Percentiles rank a stretch among this genome's conserved stretches.
Evolutionary conservation across 2,888 invertebrate species (phyloP).

Genomic region (Drosophila paranaensis): DNA sequence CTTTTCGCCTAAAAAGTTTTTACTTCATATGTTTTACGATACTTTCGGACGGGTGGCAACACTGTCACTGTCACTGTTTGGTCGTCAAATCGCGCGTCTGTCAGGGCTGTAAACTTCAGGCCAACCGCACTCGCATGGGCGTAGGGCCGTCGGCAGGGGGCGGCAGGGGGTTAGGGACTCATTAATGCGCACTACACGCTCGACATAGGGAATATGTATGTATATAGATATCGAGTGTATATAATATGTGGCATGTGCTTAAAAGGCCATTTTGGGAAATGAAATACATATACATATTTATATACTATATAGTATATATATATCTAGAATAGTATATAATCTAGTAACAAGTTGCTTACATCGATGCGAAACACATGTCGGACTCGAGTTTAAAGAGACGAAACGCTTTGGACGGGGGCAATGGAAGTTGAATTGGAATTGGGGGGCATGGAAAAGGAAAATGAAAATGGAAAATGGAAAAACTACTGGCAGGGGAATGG

Average conservation of each 20-base stretch:
- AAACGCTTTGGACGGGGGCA: slow-evolving; percentile 7
- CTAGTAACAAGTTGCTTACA: not conserved
- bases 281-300: too few species aligned
- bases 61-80: slow-evolving; percentile 12
- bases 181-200: slow-evolving; percentile 47
- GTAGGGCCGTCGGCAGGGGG: not conserved
- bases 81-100: slow-evolving; percentile 26
- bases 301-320: slow-evolving; percentile 1
- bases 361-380: slow-evolving; percentile 53
- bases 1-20: too few species aligned
- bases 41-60: slow-evolving; percentile 21
- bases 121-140: not conserved
- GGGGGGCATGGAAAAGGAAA: not conserved
- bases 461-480: not conserved
- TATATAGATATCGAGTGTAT: too few species aligned
- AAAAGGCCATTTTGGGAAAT: slow-evolving; percentile 59
- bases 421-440: slow-evolving; percentile 4
- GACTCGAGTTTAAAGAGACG: slow-evolving; percentile 37
- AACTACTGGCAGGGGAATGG: not conserved
- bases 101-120: slow-evolving; percentile 56
- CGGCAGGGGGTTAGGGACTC: slow-evolving; percentile 8
- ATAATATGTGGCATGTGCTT: slow-evolving; percentile 28
- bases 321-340: not conserved
- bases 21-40: not conserved
- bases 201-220: slow-evolving; percentile 1